These are phyloP conservation scores for Philereme vetulata DNA, from an alignment of 2,888 invertebrate species.

Conservation along the genomic window DNA sequence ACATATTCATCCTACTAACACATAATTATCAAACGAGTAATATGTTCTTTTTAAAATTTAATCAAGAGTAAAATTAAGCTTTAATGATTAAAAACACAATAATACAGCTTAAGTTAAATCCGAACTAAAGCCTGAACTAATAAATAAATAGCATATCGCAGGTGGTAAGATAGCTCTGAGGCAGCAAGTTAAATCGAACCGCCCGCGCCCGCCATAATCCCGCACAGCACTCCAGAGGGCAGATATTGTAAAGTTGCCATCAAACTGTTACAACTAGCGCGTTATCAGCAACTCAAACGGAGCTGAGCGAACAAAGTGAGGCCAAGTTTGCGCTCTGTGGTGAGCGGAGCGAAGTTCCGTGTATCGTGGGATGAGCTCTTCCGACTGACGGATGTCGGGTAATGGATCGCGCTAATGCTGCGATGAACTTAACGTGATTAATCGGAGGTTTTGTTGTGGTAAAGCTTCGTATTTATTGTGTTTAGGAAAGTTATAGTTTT, in stretches of 20 bases:
- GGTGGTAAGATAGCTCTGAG: conserved; percentile 8
- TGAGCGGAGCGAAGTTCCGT: conserved; percentile 11
- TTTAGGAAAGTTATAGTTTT: no score
- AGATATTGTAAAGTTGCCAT: conserved; percentile 52
- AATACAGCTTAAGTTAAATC: no score
- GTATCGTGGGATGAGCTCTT: conserved; percentile 17
- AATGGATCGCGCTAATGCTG: conserved; percentile 11
- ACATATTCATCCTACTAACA: no score
- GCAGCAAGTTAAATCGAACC: conserved; percentile 5
- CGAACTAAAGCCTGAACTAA: conserved; percentile 3
- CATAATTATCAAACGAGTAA: no score
- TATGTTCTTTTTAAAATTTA: no score
- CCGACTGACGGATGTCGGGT: conserved; percentile 8
- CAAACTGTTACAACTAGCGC: conserved; percentile 46
- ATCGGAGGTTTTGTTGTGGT: background rate
- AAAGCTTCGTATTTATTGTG: no score
- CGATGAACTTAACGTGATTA: conserved; percentile 7
- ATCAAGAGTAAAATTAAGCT: no score
- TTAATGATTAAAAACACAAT: no score
- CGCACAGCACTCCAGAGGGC: conserved; percentile 40
- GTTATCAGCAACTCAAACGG: conserved; percentile 55
- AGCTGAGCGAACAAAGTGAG: conserved; percentile 11
- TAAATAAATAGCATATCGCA: conserved; percentile 5
- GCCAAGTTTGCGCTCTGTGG: conserved; percentile 5
- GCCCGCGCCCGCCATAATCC: conserved; percentile 9